Evolutionary conservation across 2,888 invertebrate species (phyloP), one percentile per base, ranked within the genome.

Genomic region (Autographa gamma): DNA sequence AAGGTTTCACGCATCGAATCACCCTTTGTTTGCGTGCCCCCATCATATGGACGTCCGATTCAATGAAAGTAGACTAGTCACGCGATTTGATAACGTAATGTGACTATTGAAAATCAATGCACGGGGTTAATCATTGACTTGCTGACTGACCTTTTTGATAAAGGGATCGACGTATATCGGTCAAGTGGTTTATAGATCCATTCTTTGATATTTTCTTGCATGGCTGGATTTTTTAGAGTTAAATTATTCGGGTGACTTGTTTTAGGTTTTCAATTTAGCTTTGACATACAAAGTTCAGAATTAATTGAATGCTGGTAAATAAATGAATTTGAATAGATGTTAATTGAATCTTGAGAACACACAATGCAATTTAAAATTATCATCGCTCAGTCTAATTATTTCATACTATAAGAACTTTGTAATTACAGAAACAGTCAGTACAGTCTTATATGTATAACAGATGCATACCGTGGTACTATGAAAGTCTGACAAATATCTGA

Each of bases 31-130:
- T 76, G 82, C 82, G 79, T 83, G 84, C 52, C 18, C 71, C 32
- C 64, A 69, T 71, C 73, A 81, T 81, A 75, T 73, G 70, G 63
- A 69, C 38, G 72, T 71, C 60, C 54, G 62, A 61, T 78, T 76
- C 82, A 72, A 77, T 81, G 69, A 79, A 73, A 70, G 71, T 71
- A 25, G 60, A 13, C 16, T 31, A 69, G 79, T 79, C 82, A 82
- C 82, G 82, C 82, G 67, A 83, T 66, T 5, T 74, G 81, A 83
- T 83, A 82, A 69, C 68, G 56, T 81, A 76, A 83, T 81, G 71
- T 73, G 69, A 63, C 67, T 74, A 76, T 81, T 78, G 83, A 76
- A 81, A 83, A 81, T 78, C 81, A 79, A 83, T 83, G 81, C 69
- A 25, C 64, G 63, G 63, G 83, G 79, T 81, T 73, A 81, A 83